A percentile compares a stretch with the other conserved stretches of the same genome.
phyloP scores from a whole-genome alignment of 2,888 invertebrate species.

The Macrosoma leucophasiata region DNA sequence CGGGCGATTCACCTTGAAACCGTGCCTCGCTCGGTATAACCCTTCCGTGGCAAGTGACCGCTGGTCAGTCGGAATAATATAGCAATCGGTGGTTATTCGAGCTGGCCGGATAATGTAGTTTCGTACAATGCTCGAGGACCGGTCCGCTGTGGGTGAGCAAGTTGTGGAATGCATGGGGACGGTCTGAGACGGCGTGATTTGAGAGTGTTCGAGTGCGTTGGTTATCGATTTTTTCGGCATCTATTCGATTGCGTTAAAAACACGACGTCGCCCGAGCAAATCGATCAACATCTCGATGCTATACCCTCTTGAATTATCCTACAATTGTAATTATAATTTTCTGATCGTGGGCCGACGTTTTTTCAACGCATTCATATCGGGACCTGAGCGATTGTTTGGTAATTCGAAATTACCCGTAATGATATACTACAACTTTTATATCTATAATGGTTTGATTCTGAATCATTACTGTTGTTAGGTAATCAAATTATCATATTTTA shows the following conservation, averaged over 20 bases:
- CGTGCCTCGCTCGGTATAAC: constrained; percentile 59
- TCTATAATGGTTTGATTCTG: constrained; percentile 31
- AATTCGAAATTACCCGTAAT: constrained; percentile 52
- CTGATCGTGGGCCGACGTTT: constrained; percentile 32
- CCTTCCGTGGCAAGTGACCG: constrained; percentile 39
- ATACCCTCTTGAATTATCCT: constrained; percentile 4
- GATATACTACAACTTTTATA: constrained; percentile 37
- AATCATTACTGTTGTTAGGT: constrained; percentile 40
- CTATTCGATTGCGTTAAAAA: constrained; percentile 25
- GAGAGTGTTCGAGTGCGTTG: constrained; percentile 58
- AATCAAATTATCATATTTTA: constrained; percentile 53
- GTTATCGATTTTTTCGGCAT: constrained; percentile 45
- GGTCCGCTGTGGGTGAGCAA: constrained; percentile 74
- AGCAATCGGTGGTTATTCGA: constrained; percentile 40
- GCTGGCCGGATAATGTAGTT: constrained; percentile 49
- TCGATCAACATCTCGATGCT: constrained; percentile 8
- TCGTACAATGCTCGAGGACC: constrained; percentile 69
- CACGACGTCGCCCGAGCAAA: constrained; percentile 5
- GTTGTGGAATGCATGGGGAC: constrained; percentile 69
- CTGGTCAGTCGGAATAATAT: constrained; percentile 34
- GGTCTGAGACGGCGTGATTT: constrained; percentile 59
- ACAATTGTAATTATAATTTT: constrained; percentile 24
- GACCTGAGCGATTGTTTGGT: constrained; percentile 42
- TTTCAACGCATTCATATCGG: constrained; percentile 34
- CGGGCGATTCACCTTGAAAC: constrained; percentile 69